Conservation (phyloP, 2,797 vertebrate species). For the Sebastes wilsoni region DNA sequence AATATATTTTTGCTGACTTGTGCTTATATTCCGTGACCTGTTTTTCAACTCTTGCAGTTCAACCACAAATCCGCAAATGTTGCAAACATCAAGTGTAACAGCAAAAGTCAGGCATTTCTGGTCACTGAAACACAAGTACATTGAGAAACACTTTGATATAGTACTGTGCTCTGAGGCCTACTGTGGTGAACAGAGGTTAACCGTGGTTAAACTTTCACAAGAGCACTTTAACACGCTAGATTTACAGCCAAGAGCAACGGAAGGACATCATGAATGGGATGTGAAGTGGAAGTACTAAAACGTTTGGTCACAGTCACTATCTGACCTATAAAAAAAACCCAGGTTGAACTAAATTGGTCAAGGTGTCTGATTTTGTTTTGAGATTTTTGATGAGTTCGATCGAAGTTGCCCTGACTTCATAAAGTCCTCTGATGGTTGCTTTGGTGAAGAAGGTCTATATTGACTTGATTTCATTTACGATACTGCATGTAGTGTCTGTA, state of each 20-base stretch:
- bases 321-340: neutral
- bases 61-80: neutral
- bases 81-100: neutral
- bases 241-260: slow-evolving; percentile 20
- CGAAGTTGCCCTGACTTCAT: neutral
- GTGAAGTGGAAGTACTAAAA: neutral
- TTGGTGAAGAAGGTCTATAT: neutral
- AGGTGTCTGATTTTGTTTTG: neutral
- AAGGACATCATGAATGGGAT: neutral
- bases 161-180: neutral
- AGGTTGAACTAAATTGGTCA: neutral
- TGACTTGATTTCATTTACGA: neutral
- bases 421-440: neutral
- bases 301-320: neutral
- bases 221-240: neutral
- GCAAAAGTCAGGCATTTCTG: neutral
- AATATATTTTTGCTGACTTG: neutral
- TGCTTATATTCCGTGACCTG: neutral
- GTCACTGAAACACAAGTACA: neutral
- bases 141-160: neutral
- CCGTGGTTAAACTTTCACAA: slow-evolving; percentile 36
- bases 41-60: neutral
- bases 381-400: neutral
- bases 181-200: slow-evolving; percentile 9
- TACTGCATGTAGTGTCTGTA: neutral